A percentile compares a stretch with the other conserved stretches of the same genome.
These are phyloP conservation scores for Formica selysi DNA, from an alignment of 1,140 invertebrate species.

Conservation along the genomic window DNA sequence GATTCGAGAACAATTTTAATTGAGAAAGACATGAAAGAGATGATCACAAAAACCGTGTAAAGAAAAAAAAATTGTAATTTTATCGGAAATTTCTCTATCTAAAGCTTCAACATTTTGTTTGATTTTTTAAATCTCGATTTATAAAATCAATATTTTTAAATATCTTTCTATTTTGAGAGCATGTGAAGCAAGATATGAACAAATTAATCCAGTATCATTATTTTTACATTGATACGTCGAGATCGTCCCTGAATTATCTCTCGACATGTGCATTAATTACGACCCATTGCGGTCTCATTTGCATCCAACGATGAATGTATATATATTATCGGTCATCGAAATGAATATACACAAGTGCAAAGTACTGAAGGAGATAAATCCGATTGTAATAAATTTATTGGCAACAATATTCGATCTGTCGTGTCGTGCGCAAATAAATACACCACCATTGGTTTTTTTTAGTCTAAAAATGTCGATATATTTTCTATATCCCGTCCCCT, in stretches of 20 bases:
- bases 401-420: slow-evolving; percentile 20
- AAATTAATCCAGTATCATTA: too few relatives aligned
- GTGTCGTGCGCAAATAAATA: slow-evolving; percentile 48
- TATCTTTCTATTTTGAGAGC: neutral
- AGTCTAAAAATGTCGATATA: slow-evolving; percentile 69
- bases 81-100: too few relatives aligned
- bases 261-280: neutral
- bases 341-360: neutral
- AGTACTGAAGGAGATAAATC: neutral
- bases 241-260: too few relatives aligned
- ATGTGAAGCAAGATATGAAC: too few relatives aligned
- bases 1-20: neutral
- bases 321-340: neutral
- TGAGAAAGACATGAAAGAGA: neutral
- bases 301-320: neutral
- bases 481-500: slow-evolving; percentile 52
- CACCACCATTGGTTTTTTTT: slow-evolving; percentile 8
- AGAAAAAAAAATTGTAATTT: neutral
- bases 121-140: too few relatives aligned
- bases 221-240: too few relatives aligned
- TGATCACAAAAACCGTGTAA: neutral
- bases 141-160: too few relatives aligned
- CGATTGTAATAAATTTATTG: slow-evolving; percentile 42
- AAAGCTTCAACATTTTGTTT: too few relatives aligned
- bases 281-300: neutral